Percentiles rank a stretch among this genome's conserved stretches.
Conservation (phyloP, 2,888 invertebrate genomes). For the Mesorhabditis sp. region DNA sequence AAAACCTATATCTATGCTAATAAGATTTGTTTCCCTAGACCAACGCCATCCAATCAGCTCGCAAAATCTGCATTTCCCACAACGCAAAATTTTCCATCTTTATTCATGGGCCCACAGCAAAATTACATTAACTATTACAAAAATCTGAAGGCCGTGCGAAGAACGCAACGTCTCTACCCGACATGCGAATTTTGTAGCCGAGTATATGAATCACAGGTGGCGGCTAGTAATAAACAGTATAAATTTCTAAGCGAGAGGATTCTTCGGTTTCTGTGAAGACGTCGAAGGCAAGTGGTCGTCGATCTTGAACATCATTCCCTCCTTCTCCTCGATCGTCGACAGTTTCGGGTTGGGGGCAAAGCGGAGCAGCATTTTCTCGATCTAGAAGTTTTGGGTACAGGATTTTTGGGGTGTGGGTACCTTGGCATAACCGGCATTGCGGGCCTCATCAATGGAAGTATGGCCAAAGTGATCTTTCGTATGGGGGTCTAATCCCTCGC, state of each 20-base stretch:
- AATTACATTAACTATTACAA: too few species aligned
- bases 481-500: background rate
- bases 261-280: background rate
- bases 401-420: background rate
- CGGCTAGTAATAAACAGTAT: background rate
- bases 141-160: too few species aligned
- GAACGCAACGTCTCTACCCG: too few species aligned
- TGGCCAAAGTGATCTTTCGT: background rate
- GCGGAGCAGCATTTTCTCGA: conserved; percentile 4
- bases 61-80: too few species aligned
- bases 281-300: background rate
- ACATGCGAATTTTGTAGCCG: too few species aligned
- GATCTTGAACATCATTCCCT: background rate
- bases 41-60: too few species aligned
- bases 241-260: background rate
- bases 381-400: background rate
- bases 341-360: background rate
- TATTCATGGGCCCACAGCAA: too few species aligned
- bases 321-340: background rate
- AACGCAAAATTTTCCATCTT: too few species aligned
- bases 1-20: too few species aligned
- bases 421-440: background rate
- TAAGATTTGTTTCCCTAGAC: too few species aligned
- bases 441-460: background rate
- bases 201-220: too few species aligned